Evolutionary conservation across 2,113 vertebrate species (phyloP), one percentile per base, ranked within the genome.

Genomic region (Rhinogobius similis): DNA sequence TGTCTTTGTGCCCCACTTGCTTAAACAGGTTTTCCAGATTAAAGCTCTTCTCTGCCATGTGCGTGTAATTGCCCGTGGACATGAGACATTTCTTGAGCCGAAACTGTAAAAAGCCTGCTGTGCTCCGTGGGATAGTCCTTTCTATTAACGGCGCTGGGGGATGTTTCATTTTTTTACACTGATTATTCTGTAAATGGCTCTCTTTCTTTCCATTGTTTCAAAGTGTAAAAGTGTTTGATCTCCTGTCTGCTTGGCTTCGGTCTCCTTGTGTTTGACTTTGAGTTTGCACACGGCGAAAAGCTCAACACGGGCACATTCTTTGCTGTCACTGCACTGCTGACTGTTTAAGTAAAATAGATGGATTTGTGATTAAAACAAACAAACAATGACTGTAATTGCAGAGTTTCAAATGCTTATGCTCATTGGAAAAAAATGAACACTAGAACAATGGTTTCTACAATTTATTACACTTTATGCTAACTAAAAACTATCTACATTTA

Each of bases 121-220:
- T 16, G 44, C 70, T 11, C 52, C 12, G 52, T 72, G 62, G 71
- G 53, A 64, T 70, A 62, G 70, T 63, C 43, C 62, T 41, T 67
- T 48, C 67, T 20, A 65, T 67, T 73, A 74, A 73, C 63, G 44
- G 20, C 20, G 65, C 70, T 68, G 6, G 62, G 62, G 70, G 24
- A n/a, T 59, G 59, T 77, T 85, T 59, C 1, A 71, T 75, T 83
- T 79, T 83, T 79, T 69, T 58, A 58, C 58, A 58, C 8, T 68
- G 32, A 21, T 70, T 67, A 73, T 80, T 70, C 14, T 55, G 62
- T 65, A 52, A 78, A 77, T 67, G 53, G 63, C 65, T 75, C 65
- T 39, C 29, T 67, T 50, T 72, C 68, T 73, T 72, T 70, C 73
- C 48, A 61, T 23, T 68, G 50, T 79, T 27, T 53, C 32, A 58